phyloP scores from a whole-genome alignment of 2,797 vertebrate species.

The Kryptolebias ocellatus region DNA sequence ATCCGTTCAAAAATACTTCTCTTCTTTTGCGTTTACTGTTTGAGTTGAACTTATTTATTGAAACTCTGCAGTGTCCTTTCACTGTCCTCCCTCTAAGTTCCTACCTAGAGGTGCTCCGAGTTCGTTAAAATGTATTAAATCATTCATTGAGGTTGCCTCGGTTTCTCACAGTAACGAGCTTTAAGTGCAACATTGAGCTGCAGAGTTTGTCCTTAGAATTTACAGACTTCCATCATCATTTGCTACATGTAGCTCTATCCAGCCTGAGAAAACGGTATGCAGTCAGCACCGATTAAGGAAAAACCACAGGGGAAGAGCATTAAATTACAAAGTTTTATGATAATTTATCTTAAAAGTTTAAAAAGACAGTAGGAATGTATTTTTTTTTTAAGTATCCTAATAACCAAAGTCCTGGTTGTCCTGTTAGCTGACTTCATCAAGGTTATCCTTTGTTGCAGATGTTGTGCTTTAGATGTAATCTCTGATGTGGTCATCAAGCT shows the following conservation, averaged over 20 bases:
- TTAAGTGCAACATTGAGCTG: background rate
- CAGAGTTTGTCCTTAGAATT: background rate
- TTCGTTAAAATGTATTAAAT: background rate
- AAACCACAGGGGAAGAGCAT: too few species aligned
- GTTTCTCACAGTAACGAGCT: background rate
- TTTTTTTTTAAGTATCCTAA: too few species aligned
- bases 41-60: slow-evolving; percentile 4
- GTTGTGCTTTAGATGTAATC: too few species aligned
- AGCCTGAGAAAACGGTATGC: background rate
- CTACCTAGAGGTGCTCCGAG: background rate
- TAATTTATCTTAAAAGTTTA: too few species aligned
- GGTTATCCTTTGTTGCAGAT: too few species aligned
- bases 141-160: background rate
- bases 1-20: background rate
- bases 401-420: too few species aligned
- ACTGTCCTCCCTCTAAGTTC: background rate
- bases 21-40: background rate
- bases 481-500: too few species aligned
- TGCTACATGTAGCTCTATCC: background rate
- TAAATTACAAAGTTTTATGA: too few species aligned
- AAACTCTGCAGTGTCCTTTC: background rate
- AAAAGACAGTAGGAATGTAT: too few species aligned
- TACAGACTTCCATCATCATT: background rate
- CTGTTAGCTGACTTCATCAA: too few species aligned
- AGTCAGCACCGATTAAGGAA: background rate